Evolutionary conservation across 1,140 invertebrate species (phyloP).

Genomic region (Brachionus rubens): DNA sequence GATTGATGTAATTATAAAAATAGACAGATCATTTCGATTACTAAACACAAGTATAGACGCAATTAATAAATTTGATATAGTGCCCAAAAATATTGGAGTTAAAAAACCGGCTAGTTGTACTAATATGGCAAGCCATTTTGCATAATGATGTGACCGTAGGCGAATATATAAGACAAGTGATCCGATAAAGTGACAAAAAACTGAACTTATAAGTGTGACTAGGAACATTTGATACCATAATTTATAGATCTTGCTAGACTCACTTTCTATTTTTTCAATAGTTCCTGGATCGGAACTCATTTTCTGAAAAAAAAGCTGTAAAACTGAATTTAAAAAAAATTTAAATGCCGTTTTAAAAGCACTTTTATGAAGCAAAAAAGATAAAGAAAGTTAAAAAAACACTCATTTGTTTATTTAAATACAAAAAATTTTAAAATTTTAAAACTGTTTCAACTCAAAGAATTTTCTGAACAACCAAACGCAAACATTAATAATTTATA

Average conservation of each 20-base stretch:
- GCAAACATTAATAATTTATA: neutral
- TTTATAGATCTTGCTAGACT: neutral
- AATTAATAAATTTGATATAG: slow-evolving; percentile 21
- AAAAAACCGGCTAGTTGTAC: slow-evolving; percentile 36
- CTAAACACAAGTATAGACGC: slow-evolving; percentile 35
- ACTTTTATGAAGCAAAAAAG: neutral
- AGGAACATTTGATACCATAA: slow-evolving; percentile 43
- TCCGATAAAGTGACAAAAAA: slow-evolving; percentile 34
- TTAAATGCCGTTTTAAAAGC: slow-evolving; percentile 7
- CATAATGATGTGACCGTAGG: slow-evolving; percentile 39
- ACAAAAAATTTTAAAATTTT: neutral
- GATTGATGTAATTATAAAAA: neutral
- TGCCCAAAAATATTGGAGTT: slow-evolving; percentile 25
- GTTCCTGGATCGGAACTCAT: neutral
- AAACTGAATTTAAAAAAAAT: neutral
- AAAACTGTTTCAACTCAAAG: neutral
- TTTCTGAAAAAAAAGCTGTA: neutral
- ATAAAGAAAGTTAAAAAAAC: neutral
- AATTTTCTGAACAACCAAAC: neutral
- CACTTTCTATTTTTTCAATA: neutral
- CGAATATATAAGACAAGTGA: slow-evolving; percentile 17
- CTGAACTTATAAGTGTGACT: slow-evolving; percentile 19
- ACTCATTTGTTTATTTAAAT: neutral
- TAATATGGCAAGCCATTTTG: slow-evolving; percentile 27
- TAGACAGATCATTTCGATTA: neutral